Percentiles rank a stretch among this genome's conserved stretches.
Conservation (phyloP, 1,140 invertebrate genomes). For the Macrostomum lignano region DNA sequence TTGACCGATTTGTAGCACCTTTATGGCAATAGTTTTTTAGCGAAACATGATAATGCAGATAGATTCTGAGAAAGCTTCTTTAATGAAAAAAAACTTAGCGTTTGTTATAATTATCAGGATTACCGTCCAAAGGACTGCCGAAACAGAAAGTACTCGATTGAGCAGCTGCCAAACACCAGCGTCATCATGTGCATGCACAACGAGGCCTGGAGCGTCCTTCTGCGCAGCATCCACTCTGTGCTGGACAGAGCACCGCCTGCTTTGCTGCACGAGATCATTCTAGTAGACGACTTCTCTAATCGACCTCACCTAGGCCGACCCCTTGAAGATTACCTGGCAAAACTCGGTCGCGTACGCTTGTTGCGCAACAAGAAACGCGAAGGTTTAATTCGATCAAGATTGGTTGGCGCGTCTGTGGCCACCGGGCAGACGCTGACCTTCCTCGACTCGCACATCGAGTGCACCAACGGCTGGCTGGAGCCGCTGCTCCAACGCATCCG, state of each 20-base stretch:
- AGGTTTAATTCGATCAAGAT: slow-evolving; percentile 53
- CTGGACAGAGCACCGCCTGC: slow-evolving; percentile 47
- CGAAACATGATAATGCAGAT: too few species aligned
- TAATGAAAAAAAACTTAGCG: too few species aligned
- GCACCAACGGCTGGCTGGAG: slow-evolving; percentile 43
- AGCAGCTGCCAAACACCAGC: slow-evolving; percentile 59
- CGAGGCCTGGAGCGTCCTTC: slow-evolving; percentile 54
- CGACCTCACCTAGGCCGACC: slow-evolving; percentile 54
- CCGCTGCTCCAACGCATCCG: not conserved
- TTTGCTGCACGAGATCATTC: slow-evolving; percentile 56
- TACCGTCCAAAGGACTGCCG: too few species aligned
- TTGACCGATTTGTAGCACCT: too few species aligned
- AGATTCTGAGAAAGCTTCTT: too few species aligned
- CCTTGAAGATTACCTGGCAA: slow-evolving; percentile 65
- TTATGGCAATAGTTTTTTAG: too few species aligned
- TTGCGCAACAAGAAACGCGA: slow-evolving; percentile 36
- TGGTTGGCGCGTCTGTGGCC: slow-evolving; percentile 53
- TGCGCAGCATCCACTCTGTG: slow-evolving; percentile 59
- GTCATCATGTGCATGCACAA: slow-evolving; percentile 63
- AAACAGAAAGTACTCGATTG: too few species aligned
- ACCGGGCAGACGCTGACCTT: slow-evolving; percentile 68
- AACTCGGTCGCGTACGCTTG: slow-evolving; percentile 58
- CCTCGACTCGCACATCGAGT: slow-evolving; percentile 88
- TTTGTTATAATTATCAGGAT: too few species aligned
- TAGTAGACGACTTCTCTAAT: slow-evolving; percentile 75